A percentile compares a stretch with the other conserved stretches of the same genome.
phyloP scores from a whole-genome alignment of 2,888 invertebrate genomes.

The Campopleginae sp. region DNA sequence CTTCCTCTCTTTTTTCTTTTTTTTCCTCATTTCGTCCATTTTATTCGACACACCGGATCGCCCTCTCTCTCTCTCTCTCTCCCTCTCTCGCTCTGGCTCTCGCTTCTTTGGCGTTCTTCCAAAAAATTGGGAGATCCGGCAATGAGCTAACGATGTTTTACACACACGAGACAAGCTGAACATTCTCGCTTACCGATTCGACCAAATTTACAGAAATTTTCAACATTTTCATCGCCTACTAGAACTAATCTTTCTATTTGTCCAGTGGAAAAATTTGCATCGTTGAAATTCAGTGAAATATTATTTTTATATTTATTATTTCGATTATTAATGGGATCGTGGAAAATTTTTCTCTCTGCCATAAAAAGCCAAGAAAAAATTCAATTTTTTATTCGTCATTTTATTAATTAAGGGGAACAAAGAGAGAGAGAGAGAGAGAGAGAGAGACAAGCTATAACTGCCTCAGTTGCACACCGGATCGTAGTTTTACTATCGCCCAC shows the following conservation, averaged over 20 bases:
- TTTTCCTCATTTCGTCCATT: conserved; percentile 8
- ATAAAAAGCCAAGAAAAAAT: no score
- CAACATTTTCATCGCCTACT: background rate
- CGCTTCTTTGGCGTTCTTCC: conserved; percentile 56
- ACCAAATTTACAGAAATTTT: background rate
- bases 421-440: background rate
- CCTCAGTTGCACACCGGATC: background rate
- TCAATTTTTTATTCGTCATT: no score
- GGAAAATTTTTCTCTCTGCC: no score
- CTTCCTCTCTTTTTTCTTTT: conserved; percentile 12
- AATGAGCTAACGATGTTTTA: conserved; percentile 32
- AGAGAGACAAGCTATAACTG: background rate
- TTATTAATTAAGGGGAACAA: background rate
- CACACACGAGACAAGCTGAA: background rate
- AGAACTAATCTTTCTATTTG: no score
- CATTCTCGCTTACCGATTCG: background rate
- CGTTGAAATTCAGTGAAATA: no score
- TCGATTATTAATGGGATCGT: no score
- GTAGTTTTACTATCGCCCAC: background rate
- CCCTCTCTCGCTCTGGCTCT: conserved; percentile 18
- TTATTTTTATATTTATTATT: no score
- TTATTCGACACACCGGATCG: conserved; percentile 7
- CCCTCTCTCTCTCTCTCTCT: conserved; percentile 25
- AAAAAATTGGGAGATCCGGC: conserved; percentile 60
- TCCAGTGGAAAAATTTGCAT: no score